phyloP scores from a whole-genome alignment of 1,140 invertebrate species.

The Temnothorax nylanderi region DNA sequence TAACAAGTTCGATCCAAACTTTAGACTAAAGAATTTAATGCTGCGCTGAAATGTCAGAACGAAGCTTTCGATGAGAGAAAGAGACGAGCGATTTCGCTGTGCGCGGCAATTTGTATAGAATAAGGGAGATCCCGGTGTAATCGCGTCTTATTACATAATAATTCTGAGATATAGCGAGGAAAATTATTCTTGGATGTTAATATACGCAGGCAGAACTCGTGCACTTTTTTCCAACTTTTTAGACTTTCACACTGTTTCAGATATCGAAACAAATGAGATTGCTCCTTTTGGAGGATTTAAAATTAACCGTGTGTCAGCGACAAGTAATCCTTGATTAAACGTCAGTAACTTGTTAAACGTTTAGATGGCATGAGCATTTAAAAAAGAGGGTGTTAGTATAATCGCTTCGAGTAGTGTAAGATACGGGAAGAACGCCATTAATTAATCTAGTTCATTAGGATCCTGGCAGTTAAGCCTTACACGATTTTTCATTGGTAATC shows the following conservation, averaged over 20 bases:
- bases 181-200: neutral
- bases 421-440: neutral
- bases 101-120: too few relatives aligned
- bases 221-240: neutral
- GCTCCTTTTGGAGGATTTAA: neutral
- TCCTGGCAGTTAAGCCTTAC: neutral
- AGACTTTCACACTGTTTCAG: neutral
- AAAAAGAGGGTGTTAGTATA: neutral
- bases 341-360: neutral
- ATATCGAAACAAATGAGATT: neutral
- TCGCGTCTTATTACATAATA: neutral
- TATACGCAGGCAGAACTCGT: neutral
- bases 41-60: neutral
- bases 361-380: constrained; percentile 2
- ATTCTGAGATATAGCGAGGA: neutral
- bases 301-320: neutral
- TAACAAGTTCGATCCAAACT: constrained; percentile 18
- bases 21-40: constrained; percentile 9
- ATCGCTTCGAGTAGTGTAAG: constrained; percentile 6
- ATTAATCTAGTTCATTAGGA: constrained; percentile 6
- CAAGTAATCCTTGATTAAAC: constrained; percentile 10
- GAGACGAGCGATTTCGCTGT: neutral
- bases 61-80: neutral
- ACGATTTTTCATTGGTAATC: neutral
- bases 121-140: neutral